Percentiles rank a stretch among this genome's conserved stretches.
These are phyloP conservation scores for Tragelaphus scriptus DNA, from an alignment of 2,113 vertebrate genomes.

Conservation along the genomic window DNA sequence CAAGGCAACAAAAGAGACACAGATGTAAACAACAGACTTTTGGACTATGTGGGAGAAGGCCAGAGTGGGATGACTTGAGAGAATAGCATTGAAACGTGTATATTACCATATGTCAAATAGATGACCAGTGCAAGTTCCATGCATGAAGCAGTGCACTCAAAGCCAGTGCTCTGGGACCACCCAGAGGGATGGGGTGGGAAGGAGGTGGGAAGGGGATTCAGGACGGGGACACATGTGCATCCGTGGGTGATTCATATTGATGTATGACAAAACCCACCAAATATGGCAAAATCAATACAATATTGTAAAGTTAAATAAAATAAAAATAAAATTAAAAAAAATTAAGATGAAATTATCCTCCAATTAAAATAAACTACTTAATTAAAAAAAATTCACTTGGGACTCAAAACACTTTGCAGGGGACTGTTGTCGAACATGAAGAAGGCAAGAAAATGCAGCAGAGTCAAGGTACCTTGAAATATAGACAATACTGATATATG, in stretches of 20 bases:
- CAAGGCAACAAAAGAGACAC: not conserved
- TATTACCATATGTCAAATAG: not conserved
- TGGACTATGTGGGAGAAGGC: not conserved
- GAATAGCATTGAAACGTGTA: not conserved
- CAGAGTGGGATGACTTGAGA: not conserved
- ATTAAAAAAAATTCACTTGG: not conserved
- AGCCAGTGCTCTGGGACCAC: not conserved
- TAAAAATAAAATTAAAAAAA: too few relatives aligned
- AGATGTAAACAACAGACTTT: not conserved
- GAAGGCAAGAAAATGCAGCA: not conserved
- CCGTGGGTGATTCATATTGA: not conserved
- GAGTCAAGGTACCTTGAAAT: not conserved
- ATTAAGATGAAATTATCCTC: not conserved
- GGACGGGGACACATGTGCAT: not conserved
- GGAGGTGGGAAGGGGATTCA: not conserved
- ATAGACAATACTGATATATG: not conserved
- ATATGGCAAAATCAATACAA: not conserved
- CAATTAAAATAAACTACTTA: not conserved
- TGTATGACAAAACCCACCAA: not conserved
- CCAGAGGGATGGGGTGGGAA: not conserved
- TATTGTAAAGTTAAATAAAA: too few relatives aligned
- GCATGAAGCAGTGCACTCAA: not conserved
- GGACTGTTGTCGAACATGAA: not conserved
- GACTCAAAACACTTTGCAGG: not conserved
- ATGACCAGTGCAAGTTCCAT: not conserved